Conservation (phyloP, 1,140 invertebrate species). For the Trichomalopsis sarcophagae region DNA sequence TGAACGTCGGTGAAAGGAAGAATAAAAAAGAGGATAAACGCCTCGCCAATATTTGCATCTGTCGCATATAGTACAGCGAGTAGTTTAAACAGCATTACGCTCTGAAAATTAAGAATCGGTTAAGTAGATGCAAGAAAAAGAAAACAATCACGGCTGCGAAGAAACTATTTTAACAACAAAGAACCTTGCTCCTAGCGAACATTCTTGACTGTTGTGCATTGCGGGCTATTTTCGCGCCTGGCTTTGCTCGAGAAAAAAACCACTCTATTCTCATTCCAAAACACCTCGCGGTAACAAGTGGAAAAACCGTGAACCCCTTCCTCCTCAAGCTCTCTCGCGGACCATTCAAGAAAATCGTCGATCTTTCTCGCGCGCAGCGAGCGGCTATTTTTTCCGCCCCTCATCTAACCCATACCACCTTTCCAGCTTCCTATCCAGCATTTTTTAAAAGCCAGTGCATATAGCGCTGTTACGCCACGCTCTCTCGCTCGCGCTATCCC, state of each 20-base stretch:
- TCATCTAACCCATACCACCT: background rate
- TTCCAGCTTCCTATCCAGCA: conserved; percentile 20
- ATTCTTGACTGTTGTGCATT: background rate
- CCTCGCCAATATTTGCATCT: background rate
- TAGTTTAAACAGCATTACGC: background rate
- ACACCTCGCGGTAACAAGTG: background rate
- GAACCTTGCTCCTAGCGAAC: background rate
- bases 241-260: background rate
- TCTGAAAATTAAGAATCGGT: too few species aligned
- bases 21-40: background rate
- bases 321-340: too few species aligned
- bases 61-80: background rate
- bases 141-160: background rate
- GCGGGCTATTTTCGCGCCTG: background rate
- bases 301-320: background rate
- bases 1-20: too few species aligned
- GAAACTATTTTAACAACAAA: background rate
- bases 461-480: conserved; percentile 32
- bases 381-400: conserved; percentile 2
- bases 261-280: background rate
- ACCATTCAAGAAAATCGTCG: conserved; percentile 15
- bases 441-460: conserved; percentile 22
- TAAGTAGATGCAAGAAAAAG: background rate
- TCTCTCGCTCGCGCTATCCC: background rate
- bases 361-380: background rate